Base-by-base conservation (phyloP, 2,797 vertebrate genomes). In the Oryzias sinensis region DNA sequence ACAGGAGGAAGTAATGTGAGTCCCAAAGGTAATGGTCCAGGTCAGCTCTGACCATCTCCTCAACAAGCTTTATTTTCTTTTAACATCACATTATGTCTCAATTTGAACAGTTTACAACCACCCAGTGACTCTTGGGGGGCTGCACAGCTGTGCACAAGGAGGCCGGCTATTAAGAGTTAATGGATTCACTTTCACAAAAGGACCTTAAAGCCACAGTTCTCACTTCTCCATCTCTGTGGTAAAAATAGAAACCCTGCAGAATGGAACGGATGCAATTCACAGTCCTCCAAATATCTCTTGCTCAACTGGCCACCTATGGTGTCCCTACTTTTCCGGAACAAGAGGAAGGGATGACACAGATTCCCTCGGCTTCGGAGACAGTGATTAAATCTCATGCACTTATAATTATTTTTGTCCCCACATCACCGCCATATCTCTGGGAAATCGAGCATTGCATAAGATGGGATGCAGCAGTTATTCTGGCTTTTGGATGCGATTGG, bases 181-280 rank as follows among this genome's bases (percentile, higher is more conserved):
- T 92, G 90, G 87, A 89, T 89, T 90, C 86, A 83, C 88, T 91
- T 90, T 87, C 86, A 88, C 89, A 90, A 90, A 90, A 89, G 90
- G 88, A 87, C 87, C 83, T 89, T 90, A 89, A 87, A 91, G 87
- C 88, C 88, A 88, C 89, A 86, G 79, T 91, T 88, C 88, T 87
- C 74, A 1, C 70, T 62, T 79, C 79, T 79, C 78, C 76, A 85
- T 80, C 88, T 89, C 72, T 29, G 65, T 59, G 85, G 71, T 91
- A 93, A 92, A 90, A 93, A 93, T 93, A 93, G 91, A 86, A 88
- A 81, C 65, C 65, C 79, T 81, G 90, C 85, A 90, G 85, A 90
- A 87, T 72, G 84, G 87, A 37, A 89, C 64, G 74, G 77, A 72
- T 82, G 83, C 89, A 91, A 91, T 91, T 91, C 90, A 89, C 87